phyloP scores from a whole-genome alignment of 2,888 invertebrate genomes.

The Operophtera brumata region DNA sequence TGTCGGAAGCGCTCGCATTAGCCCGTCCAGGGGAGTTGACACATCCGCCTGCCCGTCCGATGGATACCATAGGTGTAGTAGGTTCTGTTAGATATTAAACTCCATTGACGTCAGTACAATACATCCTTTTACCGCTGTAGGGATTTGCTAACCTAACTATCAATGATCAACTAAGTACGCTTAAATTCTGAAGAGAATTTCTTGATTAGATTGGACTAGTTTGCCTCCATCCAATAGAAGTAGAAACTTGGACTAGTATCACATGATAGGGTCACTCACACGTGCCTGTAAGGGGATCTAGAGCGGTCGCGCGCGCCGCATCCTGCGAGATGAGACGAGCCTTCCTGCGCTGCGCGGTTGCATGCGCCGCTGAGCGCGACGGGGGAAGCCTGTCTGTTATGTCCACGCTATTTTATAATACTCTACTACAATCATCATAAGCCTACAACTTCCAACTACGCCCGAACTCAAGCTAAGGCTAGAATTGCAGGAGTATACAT shows the following conservation, averaged over 20 bases:
- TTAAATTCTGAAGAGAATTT: no score
- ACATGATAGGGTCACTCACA: conserved; percentile 44
- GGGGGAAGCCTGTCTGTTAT: conserved; percentile 40
- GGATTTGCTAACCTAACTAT: no score
- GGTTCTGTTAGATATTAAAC: no score
- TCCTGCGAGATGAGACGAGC: conserved; percentile 79
- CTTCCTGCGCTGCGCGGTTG: conserved; percentile 78
- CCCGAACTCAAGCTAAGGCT: no score
- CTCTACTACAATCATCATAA: no score
- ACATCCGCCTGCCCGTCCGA: conserved; percentile 50
- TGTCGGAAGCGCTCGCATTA: conserved; percentile 66
- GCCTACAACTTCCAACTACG: neutral
- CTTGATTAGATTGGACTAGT: neutral
- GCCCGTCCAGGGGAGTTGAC: conserved; percentile 52
- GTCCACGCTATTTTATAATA: neutral
- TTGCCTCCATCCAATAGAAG: neutral
- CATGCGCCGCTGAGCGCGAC: conserved; percentile 77
- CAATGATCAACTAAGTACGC: no score
- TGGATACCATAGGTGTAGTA: neutral
- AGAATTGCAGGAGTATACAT: neutral
- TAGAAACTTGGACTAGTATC: conserved; percentile 19
- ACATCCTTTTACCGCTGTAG: no score
- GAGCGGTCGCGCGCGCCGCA: conserved; percentile 59
- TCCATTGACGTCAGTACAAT: no score
- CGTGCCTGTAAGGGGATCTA: conserved; percentile 59